phyloP scores from a whole-genome alignment of 2,888 invertebrate species.

The Liposcelis brunnea region DNA sequence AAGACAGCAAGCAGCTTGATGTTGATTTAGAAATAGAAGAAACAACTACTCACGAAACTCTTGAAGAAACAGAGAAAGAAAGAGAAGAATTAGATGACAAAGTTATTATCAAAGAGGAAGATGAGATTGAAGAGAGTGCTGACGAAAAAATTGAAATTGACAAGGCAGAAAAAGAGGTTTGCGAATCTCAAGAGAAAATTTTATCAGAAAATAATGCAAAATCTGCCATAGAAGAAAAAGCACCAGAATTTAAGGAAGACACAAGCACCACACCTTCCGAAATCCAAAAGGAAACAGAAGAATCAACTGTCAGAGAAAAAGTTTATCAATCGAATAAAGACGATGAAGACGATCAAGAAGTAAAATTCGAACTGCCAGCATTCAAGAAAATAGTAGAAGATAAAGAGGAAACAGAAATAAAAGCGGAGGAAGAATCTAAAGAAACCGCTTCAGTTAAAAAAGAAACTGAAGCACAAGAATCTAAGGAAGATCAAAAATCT shows the following conservation, averaged over 20 bases:
- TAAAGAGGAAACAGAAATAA: constrained; percentile 12
- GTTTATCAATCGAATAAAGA: background rate
- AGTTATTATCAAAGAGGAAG: no score
- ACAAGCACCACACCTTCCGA: background rate
- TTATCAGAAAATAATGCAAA: background rate
- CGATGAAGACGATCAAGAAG: background rate
- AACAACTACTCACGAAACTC: background rate
- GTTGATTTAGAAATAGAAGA: no score
- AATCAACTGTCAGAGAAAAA: background rate
- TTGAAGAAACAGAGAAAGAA: background rate
- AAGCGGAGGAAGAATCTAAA: constrained; percentile 14
- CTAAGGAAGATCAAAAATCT: no score
- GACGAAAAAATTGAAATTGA: no score
- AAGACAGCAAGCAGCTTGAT: no score
- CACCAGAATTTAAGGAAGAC: background rate
- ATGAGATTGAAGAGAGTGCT: no score
- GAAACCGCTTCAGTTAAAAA: constrained; percentile 12
- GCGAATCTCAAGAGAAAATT: no score
- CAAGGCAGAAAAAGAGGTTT: no score
- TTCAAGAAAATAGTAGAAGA: constrained; percentile 11
- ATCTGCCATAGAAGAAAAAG: constrained; percentile 1
- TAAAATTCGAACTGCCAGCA: background rate
- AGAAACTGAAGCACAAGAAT: no score
- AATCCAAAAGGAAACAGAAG: background rate
- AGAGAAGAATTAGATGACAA: background rate